phyloP scores from a whole-genome alignment of 2,113 vertebrate species.

The Bettongia penicillata region DNA sequence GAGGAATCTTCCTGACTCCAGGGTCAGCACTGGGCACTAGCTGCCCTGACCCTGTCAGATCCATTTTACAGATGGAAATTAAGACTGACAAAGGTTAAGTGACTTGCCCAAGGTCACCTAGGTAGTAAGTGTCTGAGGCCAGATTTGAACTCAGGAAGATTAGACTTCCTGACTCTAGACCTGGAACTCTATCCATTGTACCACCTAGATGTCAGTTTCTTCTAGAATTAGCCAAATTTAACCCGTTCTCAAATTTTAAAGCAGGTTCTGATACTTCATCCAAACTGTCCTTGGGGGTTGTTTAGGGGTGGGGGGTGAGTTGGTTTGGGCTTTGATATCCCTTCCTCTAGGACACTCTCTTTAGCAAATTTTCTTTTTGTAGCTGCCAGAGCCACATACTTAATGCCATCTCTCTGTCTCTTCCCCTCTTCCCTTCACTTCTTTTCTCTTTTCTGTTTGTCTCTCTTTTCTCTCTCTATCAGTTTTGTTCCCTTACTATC shows the following conservation, averaged over 20 bases:
- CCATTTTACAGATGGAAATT: too few relatives aligned
- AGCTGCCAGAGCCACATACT: neutral
- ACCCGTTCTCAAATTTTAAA: neutral
- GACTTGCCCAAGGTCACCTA: too few relatives aligned
- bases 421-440: accelerated
- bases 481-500: neutral
- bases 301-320: neutral
- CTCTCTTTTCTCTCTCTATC: neutral
- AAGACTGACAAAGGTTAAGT: too few relatives aligned
- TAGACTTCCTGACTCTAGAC: too few relatives aligned
- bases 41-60: too few relatives aligned
- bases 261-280: neutral
- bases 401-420: neutral
- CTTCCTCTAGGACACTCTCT: neutral
- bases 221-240: neutral
- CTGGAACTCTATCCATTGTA: neutral
- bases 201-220: neutral
- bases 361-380: neutral
- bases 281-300: neutral
- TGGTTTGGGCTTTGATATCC: neutral
- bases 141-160: too few relatives aligned
- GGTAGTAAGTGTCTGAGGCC: too few relatives aligned
- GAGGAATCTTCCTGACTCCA: neutral
- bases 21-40: too few relatives aligned
- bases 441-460: neutral